phyloP scores from a whole-genome alignment of 2,888 invertebrate species.

The Miltochrista miniata region DNA sequence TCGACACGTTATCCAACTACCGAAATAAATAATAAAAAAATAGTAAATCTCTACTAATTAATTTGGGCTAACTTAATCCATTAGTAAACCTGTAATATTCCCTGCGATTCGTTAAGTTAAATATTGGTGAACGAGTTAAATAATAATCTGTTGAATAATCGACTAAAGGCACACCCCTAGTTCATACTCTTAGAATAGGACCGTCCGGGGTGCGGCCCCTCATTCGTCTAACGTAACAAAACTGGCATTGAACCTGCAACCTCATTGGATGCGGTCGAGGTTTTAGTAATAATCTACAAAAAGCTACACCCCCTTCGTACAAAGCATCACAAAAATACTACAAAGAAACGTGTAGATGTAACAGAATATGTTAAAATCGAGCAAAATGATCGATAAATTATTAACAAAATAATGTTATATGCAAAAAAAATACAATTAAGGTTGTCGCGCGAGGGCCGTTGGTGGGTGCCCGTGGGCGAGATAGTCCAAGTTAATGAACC shows the following conservation, averaged over 20 bases:
- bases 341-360: constrained; percentile 65
- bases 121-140: constrained; percentile 5
- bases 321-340: constrained; percentile 76
- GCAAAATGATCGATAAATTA: constrained; percentile 71
- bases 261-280: constrained; percentile 36
- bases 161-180: constrained; percentile 34
- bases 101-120: constrained; percentile 22
- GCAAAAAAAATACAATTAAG: constrained; percentile 64
- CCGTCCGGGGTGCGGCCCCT: constrained; percentile 7
- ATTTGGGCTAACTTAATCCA: constrained; percentile 41
- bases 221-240: constrained; percentile 32
- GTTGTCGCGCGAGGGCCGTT: constrained; percentile 42
- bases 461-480: constrained; percentile 28
- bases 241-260: constrained; percentile 24
- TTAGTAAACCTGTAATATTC: constrained; percentile 38
- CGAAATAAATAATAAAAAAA: constrained; percentile 34
- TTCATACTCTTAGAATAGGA: background rate
- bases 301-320: constrained; percentile 55
- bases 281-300: constrained; percentile 52
- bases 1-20: constrained; percentile 20
- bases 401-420: constrained; percentile 77
- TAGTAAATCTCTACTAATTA: constrained; percentile 16
- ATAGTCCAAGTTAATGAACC: constrained; percentile 40
- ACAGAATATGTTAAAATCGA: constrained; percentile 67
- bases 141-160: constrained; percentile 21